Evolutionary conservation across 1,140 invertebrate species (phyloP).

Genomic region (Euborellia annulipes): DNA sequence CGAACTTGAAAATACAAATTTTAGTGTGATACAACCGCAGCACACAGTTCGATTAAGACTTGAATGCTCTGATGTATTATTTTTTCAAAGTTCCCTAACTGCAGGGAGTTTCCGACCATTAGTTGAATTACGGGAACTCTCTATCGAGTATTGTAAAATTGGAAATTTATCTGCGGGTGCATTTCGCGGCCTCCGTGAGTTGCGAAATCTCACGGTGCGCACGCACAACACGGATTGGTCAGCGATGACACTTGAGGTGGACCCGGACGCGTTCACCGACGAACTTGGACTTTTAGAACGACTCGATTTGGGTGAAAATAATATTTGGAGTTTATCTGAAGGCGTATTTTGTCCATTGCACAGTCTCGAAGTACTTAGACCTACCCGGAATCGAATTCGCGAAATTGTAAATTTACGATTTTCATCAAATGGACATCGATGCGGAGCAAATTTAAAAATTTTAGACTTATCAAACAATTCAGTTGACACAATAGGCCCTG

Average conservation of each 20-base stretch:
- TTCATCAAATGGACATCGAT: conserved; percentile 38
- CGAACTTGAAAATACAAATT: conserved; percentile 76
- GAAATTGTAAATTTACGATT: conserved; percentile 64
- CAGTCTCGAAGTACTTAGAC: conserved; percentile 58
- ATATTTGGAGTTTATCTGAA: conserved; percentile 70
- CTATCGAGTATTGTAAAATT: conserved; percentile 82
- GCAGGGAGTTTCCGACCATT: conserved; percentile 70
- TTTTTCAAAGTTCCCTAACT: conserved; percentile 72
- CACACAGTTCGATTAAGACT: conserved; percentile 64
- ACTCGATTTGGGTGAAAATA: conserved; percentile 74
- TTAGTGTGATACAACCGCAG: conserved; percentile 73
- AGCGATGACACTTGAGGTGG: conserved; percentile 63
- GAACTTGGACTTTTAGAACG: conserved; percentile 56
- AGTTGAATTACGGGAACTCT: conserved; percentile 62
- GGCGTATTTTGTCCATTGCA: conserved; percentile 64
- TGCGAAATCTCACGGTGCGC: conserved; percentile 67
- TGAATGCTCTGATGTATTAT: conserved; percentile 68
- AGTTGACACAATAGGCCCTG: conserved; percentile 58
- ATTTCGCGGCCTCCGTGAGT: conserved; percentile 60
- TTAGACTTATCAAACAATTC: conserved; percentile 71
- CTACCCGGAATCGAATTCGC: conserved; percentile 63
- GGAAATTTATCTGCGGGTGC: conserved; percentile 70
- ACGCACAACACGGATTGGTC: conserved; percentile 83
- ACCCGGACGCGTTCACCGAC: conserved; percentile 52
- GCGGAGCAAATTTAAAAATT: conserved; percentile 50